Base-by-base conservation (phyloP, 2,797 vertebrate genomes). In the Myioborus melanocephalus region DNA sequence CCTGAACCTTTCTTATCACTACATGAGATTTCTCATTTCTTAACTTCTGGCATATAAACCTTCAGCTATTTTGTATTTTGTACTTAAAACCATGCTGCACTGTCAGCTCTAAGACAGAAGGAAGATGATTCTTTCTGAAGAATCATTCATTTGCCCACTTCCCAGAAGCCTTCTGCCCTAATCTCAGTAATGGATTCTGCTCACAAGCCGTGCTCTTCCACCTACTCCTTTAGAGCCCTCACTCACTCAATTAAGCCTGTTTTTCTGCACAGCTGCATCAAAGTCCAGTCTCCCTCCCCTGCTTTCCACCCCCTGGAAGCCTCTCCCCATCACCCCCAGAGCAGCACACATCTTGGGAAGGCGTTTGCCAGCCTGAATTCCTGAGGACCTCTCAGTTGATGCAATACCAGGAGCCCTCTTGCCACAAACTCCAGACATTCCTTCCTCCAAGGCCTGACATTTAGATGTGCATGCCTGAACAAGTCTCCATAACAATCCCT, bases 381-480 rank as follows among this genome's bases (percentile, higher is more conserved):
- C 94, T 71, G 72, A 80, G 84, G 68, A 85, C 80, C 64, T 50
- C 21, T 4, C 49, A 70, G 68, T 46, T 70, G 91, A 80, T 89
- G 95, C 84, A 93, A 91, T 23, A 56, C 64, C 75, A 37, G 2
- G 34, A 64, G 57, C 71, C 75, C 35, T 39, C 84, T 32, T 47
- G 81, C 91, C 90, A 87, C 79, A 57, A 87, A 66, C 89, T 89
- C 82, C 86, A 84, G 72, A 59, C 91, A 81, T 89, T 85, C 91
- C 76, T 91, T 64, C 75, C 95, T 93, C 72, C 91, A 57, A 92
- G 91, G 91, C 46, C 89, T 78, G 89, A 88, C 87, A 92, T 94
- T 96, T 49, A 83, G 84, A 44, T 10, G 19, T 32, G 87, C 94
- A 32, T 91, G 95, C 87, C 91, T 83, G 79, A 83, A 83, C 89